Percentiles rank a stretch among this genome's conserved stretches.
Evolutionary conservation across 2,113 vertebrate species (phyloP).

Genomic region (Rhynchomys soricoides): DNA sequence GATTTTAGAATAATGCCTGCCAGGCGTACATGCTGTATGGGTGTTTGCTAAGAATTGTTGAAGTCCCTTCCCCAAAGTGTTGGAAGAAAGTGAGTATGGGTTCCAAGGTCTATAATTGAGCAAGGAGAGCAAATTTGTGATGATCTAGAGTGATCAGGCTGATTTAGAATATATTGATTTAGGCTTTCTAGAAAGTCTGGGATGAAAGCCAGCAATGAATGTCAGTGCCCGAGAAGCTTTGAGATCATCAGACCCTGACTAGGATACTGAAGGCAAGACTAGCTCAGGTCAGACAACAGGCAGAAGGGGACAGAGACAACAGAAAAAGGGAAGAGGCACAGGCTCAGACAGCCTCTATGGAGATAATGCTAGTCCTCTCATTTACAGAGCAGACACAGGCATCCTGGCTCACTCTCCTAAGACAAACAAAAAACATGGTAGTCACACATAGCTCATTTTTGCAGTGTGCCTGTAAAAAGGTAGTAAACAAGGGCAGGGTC

Average conservation of each 20-base stretch:
- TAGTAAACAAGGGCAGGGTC: not conserved
- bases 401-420: too few relatives aligned
- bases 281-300: not conserved
- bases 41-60: not conserved
- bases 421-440: not conserved
- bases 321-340: not conserved
- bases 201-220: not conserved
- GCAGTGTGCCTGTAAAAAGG: not conserved
- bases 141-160: not conserved
- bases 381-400: rapidly evolving
- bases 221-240: rapidly evolving
- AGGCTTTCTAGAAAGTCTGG: not conserved
- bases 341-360: not conserved
- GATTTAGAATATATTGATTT: not conserved
- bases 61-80: not conserved
- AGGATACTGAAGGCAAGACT: not conserved
- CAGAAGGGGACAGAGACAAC: not conserved
- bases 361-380: not conserved
- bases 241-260: not conserved
- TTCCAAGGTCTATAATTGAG: not conserved
- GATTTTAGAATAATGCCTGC: not conserved
- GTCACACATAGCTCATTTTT: not conserved
- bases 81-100: not conserved
- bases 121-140: too few relatives aligned
- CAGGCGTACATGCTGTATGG: not conserved